These are phyloP conservation scores for Sebastes glaucus DNA, from an alignment of 2,797 vertebrate species.

Conservation along the genomic window DNA sequence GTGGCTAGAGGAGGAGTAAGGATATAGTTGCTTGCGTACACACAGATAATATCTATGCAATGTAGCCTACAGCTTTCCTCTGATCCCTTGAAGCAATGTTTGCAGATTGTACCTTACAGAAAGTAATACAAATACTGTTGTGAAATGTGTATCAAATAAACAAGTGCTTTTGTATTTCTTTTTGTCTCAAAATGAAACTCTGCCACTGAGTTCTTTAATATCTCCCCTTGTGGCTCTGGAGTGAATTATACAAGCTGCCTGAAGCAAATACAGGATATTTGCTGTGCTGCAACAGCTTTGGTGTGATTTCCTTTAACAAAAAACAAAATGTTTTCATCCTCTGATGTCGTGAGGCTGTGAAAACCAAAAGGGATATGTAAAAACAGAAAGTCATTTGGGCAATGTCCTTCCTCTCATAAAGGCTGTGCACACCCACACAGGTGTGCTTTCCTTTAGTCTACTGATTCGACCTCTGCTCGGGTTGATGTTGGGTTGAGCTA, in stretches of 20 bases:
- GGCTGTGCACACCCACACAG: background rate
- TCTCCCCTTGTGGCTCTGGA: constrained; percentile 50
- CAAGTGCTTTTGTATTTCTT: constrained; percentile 17
- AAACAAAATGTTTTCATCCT: constrained; percentile 30
- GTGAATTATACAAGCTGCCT: constrained; percentile 64
- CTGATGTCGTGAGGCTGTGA: background rate
- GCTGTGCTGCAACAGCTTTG: constrained; percentile 26
- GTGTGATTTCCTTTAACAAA: constrained; percentile 42
- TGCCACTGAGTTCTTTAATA: constrained; percentile 47
- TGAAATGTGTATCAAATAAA: constrained; percentile 45
- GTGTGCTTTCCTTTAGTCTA: constrained; percentile 9
- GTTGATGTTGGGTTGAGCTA: background rate
- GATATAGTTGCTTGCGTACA: background rate
- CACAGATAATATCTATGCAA: background rate
- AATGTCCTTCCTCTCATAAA: background rate
- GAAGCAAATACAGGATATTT: constrained; percentile 60
- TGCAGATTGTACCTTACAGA: constrained; percentile 1
- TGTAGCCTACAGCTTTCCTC: background rate
- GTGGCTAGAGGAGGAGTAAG: background rate
- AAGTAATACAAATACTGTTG: constrained; percentile 15
- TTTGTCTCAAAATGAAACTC: constrained; percentile 33
- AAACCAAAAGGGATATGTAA: constrained; percentile 21
- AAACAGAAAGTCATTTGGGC: background rate
- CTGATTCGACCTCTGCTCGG: constrained; percentile 7
- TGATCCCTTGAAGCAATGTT: background rate